phyloP scores from a whole-genome alignment of 2,888 invertebrate genomes.

The Halictus ligatus region DNA sequence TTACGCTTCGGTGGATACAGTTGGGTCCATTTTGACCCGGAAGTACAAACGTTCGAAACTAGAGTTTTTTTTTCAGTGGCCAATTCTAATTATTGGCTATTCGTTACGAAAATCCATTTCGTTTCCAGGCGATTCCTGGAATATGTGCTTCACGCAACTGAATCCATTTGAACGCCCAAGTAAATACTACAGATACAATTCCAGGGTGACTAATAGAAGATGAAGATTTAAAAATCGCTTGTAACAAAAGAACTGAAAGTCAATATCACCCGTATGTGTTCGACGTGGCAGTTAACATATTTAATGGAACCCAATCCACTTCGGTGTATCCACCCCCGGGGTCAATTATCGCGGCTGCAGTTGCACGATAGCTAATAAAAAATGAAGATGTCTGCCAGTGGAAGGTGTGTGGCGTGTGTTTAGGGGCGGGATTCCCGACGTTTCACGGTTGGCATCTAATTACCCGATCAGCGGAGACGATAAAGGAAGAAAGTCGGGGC shows the following conservation, averaged over 20 bases:
- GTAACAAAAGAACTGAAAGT: neutral
- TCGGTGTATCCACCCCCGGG: neutral
- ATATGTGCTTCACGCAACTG: too few relatives aligned
- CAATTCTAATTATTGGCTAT: too few relatives aligned
- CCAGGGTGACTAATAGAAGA: too few relatives aligned
- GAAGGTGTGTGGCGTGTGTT: neutral
- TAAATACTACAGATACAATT: too few relatives aligned
- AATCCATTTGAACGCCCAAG: too few relatives aligned
- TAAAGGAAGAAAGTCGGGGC: constrained; percentile 51
- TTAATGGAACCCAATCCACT: neutral
- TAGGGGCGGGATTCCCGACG: neutral
- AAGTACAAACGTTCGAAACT: neutral
- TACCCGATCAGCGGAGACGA: constrained; percentile 56
- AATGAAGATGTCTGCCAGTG: neutral
- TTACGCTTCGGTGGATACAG: neutral
- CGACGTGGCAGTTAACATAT: neutral
- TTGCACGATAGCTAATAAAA: neutral
- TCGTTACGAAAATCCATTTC: too few relatives aligned
- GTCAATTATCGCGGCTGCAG: neutral
- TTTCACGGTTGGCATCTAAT: constrained; percentile 53
- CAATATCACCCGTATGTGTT: neutral
- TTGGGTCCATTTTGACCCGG: neutral
- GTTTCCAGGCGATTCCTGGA: too few relatives aligned
- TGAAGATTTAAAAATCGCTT: too few relatives aligned
- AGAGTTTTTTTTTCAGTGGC: too few relatives aligned